Conservation (phyloP, 1,140 invertebrate genomes). For the Bombus cullumanus region DNA sequence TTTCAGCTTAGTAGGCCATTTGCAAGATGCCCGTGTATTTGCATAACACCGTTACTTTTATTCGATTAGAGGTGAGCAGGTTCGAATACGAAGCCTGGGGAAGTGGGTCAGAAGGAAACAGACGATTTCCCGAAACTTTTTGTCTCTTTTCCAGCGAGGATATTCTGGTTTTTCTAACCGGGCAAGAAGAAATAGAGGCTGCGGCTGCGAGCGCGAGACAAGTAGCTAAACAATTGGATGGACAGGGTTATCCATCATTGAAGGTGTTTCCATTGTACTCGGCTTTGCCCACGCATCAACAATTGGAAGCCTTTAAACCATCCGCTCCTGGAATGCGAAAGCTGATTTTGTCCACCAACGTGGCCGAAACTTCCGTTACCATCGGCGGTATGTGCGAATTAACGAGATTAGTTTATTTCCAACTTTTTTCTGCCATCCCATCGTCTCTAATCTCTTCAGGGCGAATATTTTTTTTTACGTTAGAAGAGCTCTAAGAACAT, state of each 20-base stretch:
- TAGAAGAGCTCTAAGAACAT: too few species aligned
- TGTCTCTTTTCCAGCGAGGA: constrained; percentile 86
- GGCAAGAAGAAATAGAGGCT: constrained; percentile 99
- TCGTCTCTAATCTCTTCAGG: too few species aligned
- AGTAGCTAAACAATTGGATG: constrained; percentile 87
- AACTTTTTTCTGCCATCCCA: too few species aligned
- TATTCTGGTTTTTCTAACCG: constrained; percentile 98
- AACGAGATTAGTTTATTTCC: not conserved
- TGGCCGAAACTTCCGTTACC: constrained; percentile 98
- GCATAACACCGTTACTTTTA: constrained; percentile 11
- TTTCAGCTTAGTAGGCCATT: not conserved
- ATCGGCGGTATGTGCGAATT: constrained; percentile 85
- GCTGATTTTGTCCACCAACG: constrained; percentile 98
- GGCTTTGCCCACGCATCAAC: constrained; percentile 89
- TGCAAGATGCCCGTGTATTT: not conserved
- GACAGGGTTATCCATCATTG: constrained; percentile 83
- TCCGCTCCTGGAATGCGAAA: constrained; percentile 89
- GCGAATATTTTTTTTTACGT: too few species aligned
- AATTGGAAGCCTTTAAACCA: constrained; percentile 90
- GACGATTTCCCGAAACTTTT: constrained; percentile 20
- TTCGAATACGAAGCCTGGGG: not conserved
- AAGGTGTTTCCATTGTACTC: constrained; percentile 93
- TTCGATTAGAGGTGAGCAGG: constrained; percentile 13
- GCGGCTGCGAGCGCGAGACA: constrained; percentile 90
- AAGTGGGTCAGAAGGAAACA: constrained; percentile 1